Base-by-base conservation (phyloP, 2,113 vertebrate genomes). In the Enhydra lutris region DNA sequence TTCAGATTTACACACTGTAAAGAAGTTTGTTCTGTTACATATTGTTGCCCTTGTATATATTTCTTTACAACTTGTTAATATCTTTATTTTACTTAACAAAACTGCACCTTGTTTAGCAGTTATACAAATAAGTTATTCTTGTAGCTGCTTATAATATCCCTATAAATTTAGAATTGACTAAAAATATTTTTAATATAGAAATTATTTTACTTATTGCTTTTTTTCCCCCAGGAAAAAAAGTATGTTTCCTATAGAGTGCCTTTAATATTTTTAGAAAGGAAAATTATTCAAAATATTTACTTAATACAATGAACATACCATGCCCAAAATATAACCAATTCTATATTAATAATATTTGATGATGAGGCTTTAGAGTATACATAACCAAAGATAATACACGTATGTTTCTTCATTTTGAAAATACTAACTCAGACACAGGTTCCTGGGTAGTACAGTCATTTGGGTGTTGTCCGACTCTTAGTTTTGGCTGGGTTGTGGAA, bases 391-490 rank as follows among this genome's bases (percentile, higher is more conserved):
- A 57, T 31, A 31, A 52, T 90, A 14, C 17, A 82, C n/a, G 7
- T 92, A 55, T 55, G 0, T 82, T 82, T 83, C 50, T 90, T 93
- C 61, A 87, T 78, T 90, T 94, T 93, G 26, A 91, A 87, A 95
- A 82, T 78, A 65, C 71, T 71, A 94, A 82, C n/a, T 61, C 15
- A 83, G 47, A 55, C 47, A 94, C 24, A 73, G 52, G 6, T 80
- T 6, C 23, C 34, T 69, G n/a, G 18, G 34, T 36, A 34, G 17
- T 20, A 8, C 8, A 69, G 18, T 69, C 67, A 36, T 18, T 36
- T 69, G 67, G 34, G 39, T 42, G 39, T 7, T 18, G 17, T 69
- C 31, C 9, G 15, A 69, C 34, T 69, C 67, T 69, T 69, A n/a
- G n/a, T 69, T 69, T n/a, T 69, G 65, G 17, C 65, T 69, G 31